Evolutionary conservation across 2,797 vertebrate genomes (phyloP), one percentile per base, ranked within the genome.

Genomic region (Muscicapa comitata): DNA sequence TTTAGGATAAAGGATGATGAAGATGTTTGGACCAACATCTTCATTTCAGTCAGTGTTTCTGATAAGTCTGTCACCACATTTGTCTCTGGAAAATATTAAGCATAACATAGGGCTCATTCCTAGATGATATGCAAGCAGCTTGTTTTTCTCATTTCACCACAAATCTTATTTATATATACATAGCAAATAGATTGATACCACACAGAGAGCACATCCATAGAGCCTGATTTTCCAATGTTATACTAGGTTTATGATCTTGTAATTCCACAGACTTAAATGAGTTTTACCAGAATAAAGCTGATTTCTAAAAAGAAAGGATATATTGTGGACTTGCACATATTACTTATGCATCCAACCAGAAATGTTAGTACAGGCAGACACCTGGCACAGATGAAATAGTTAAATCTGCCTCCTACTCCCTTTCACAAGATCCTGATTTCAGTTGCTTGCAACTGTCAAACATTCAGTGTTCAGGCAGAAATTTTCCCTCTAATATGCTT

Each of bases 11-110:
- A 96, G 59, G 86, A 95, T 86, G 84, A 96, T 91, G 82, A 94
- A 93, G 87, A 88, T 68, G 70, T 97, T 94, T 80, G 92, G 88
- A 95, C 92, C 96, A 84, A 95, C 95, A 84, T 72, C 94, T 89
- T 95, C 81, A 90, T 96, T 97, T 94, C 93, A 96, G 70, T 68
- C 94, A 67, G 79, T 84, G 75, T 95, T 92, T 93, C 86, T 95
- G 95, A 94, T 95, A 96, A 92, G 92, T 84, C 62, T 94, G 92
- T 96, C 96, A 89, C 86, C 89, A 66, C 86, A 48, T 86, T 96
- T 96, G 70, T 96, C 91, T 86, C 96, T 97, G 88, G 71, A 96
- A 96, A 96, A 92, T 78, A 93, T 95, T 92, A 94, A 87, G 57
- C 50, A 92, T 78, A 93, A 80, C 85, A 86, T 4, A 77, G 83